Evolutionary conservation across 2,888 invertebrate genomes (phyloP), one percentile per base, ranked within the genome.

Genomic region (Phengaris arion): DNA sequence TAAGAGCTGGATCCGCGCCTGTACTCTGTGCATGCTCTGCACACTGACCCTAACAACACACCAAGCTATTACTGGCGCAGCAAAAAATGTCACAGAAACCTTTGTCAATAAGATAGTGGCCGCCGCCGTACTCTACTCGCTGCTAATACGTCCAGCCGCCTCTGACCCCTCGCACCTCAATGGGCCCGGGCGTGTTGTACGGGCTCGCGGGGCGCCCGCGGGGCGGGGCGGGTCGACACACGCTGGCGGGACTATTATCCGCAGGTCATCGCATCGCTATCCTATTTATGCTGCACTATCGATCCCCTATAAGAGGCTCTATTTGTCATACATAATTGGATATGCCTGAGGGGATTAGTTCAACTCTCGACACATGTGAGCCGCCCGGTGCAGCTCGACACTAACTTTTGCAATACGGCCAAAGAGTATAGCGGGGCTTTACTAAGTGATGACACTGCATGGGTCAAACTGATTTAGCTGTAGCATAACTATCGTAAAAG

Each of bases 271-370:
- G 81, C 81, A 81, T 84, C 80, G 78, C 79, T 82, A 82, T 79
- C 81, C 87, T 86, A 87, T 87, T 85, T 84, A 85, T 85, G 83
- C 77, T 86, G 87, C 86, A 83, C 77, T 83, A 87, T 85, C 82
- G 86, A 87, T 78, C 81, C 74, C 64, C 22, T 76, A 35, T 35
- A 77, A 77, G 77, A 76, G 77, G 77, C 75, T 75, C 75, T 75
- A 74, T 77, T 78, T 79, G 75, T 78, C 76, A 76, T 77, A 64
- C 74, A 75, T 78, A 78, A 79, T 78, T 77, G 77, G 77, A 77
- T 75, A 46, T 74, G 68, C 54, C 72, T 13, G 51, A 22, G 74
- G 64, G 73, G 68, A 15, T 76, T 77, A 76, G 74, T 68, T 76
- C 72, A 10, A n/a, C n/a, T n/a, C n/a, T n/a, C 13, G 52, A 13